Evolutionary conservation across 2,113 vertebrate genomes (phyloP), one percentile per base, ranked within the genome.

Genomic region (Candoia aspera): DNA sequence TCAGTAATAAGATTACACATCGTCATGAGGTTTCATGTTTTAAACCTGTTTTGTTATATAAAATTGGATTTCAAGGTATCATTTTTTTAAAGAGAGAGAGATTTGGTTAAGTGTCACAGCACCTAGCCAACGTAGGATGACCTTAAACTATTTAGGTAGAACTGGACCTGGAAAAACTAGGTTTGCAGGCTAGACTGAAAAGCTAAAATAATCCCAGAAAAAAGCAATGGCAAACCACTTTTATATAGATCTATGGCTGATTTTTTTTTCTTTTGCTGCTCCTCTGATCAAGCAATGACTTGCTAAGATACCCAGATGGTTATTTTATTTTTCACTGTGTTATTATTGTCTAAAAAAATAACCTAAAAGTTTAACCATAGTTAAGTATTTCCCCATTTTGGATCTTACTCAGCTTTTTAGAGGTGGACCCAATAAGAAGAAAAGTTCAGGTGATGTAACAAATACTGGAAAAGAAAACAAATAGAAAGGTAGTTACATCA

Each of bases 281-380:
- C 8, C 9, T 79, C 53, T 37, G 83, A 42, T 1, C 9, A 2
- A 59, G 59, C 60, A 21, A 37, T 21, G 17, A 23, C 5, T 6
- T 90, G 83, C 57, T 84, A 79, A 49, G 37, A 49, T 17, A 60
- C 24, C 15, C 19, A 17, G 1, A 37, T 49, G 46, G 4, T 37
- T 37, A 84, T 46, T 85, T 49, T 62, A 62, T 84, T 85, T 60
- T 49, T 33, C 90, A 6, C 57, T 90, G 92, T 64, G 46, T 92
- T 93, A 86, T 91, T 94, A 94, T 57, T 92, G 58, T 49, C 90
- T 86, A 54, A 68, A 68, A 73, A 73, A 13, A 60, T 9, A 24
- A 2, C 9, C 24, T 68, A n/a, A 68, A 17, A 12, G 6, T 73
- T 73, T 73, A 33, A 73, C 17, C 5, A 73, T 12, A 68, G 64